Evolutionary conservation across 1,140 invertebrate genomes (phyloP).

Genomic region (Mya arenaria): DNA sequence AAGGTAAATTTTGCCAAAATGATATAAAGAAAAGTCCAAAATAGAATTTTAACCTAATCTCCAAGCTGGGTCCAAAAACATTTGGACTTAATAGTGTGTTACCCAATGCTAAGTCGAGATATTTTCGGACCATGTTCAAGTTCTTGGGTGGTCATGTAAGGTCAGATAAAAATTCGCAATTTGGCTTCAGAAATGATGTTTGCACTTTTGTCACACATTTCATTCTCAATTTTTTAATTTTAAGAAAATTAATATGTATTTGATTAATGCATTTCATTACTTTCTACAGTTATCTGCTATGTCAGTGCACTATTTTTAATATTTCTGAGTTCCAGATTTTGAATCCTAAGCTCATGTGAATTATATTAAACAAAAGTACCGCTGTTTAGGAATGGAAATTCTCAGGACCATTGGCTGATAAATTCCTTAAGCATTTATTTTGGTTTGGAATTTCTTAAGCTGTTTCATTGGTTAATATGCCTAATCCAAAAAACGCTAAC

Average conservation of each 20-base stretch:
- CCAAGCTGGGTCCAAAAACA: neutral
- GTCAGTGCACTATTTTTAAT: no score
- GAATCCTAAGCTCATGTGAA: no score
- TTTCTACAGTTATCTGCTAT: no score
- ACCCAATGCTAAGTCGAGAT: neutral
- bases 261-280: no score
- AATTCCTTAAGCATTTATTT: neutral
- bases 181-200: no score
- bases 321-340: no score
- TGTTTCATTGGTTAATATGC: neutral
- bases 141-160: neutral
- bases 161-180: no score
- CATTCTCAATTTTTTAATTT: no score
- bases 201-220: no score
- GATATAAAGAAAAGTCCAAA: neutral
- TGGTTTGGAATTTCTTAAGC: neutral
- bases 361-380: neutral
- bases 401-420: neutral
- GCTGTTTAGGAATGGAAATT: neutral
- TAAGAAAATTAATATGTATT: no score
- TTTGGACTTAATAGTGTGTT: neutral
- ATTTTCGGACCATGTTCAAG: neutral
- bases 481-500: neutral
- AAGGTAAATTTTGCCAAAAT: no score
- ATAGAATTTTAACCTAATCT: neutral